Base-by-base conservation (phyloP, 2,113 vertebrate species). In the Phaethornis superciliosus region DNA sequence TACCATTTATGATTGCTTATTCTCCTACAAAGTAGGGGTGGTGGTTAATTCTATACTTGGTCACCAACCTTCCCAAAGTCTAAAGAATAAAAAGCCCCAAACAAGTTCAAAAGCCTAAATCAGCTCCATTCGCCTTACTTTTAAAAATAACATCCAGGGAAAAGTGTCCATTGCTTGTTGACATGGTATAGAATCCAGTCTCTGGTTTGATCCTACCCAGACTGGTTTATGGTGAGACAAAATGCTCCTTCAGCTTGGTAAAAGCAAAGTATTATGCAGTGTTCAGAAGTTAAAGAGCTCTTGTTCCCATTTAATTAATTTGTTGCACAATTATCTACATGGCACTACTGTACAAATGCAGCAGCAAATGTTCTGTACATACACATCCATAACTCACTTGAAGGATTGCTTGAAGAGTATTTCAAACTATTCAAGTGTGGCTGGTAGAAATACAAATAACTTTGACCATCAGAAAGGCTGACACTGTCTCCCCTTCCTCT, bases 261-360 rank as follows among this genome's bases (percentile, higher is more conserved):
- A 92, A 80, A 76, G 51, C 47, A 71, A 96, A 76, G 64, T 51
- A 84, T 68, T 89, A 75, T 19, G 65, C 55, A 83, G 69, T 51
- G 55, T 88, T 67, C 93, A 81, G 65, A 95, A 95, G 81, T 44
- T 70, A 52, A 95, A 94, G 83, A 93, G 65, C 71, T 91, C 92
- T 94, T 91, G 76, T 80, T 95, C 65, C 33, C 64, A 54, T 76
- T 92, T 94, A 83, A 71, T 94, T 88, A 83, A 72, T 27, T 67
- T 37, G 16, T 88, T 93, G 85, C 65, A 67, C 76, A 94, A 96
- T 88, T 49, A 69, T 67, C 82, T 90, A 20, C 82, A 91, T 56
- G 65, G 44, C 85, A 78, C 70, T 84, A 74, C 51, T 65, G 67
- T 71, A 91, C 37, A 81, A 84, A 88, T 2, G 26, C 32, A 76